phyloP scores from a whole-genome alignment of 2,797 vertebrate genomes.

The Myotis vivesi region DNA sequence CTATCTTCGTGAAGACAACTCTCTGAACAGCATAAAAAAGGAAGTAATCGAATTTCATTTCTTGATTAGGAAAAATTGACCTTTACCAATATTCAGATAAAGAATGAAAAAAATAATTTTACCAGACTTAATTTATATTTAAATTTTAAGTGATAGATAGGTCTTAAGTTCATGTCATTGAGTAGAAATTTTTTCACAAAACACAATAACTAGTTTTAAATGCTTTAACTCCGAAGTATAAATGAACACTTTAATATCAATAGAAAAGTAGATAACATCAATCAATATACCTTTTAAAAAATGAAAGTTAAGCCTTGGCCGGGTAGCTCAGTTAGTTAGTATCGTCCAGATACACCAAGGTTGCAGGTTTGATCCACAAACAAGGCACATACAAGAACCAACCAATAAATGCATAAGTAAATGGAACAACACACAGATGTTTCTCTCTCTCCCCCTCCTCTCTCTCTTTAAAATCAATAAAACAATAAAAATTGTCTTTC shows the following conservation, averaged over 20 bases:
- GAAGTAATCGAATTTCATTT: background rate
- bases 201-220: background rate
- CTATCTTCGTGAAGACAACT: slow-evolving; percentile 29
- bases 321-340: background rate
- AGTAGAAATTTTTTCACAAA: slow-evolving; percentile 35
- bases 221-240: slow-evolving; percentile 12
- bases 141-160: slow-evolving; percentile 1
- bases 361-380: background rate
- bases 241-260: background rate
- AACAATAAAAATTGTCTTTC: background rate
- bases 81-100: slow-evolving; percentile 6
- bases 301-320: background rate
- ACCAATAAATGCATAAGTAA: background rate
- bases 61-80: background rate
- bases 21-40: slow-evolving; percentile 16
- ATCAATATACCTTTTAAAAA: slow-evolving; percentile 3
- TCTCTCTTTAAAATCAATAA: background rate
- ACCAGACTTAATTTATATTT: background rate
- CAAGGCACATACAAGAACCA: background rate
- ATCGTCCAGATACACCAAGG: background rate
- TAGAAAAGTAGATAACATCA: background rate
- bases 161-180: background rate
- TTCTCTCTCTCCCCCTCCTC: background rate
- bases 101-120: background rate
- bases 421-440: background rate